Conservation (phyloP, 2,113 vertebrate genomes). For the Labeo catla region DNA sequence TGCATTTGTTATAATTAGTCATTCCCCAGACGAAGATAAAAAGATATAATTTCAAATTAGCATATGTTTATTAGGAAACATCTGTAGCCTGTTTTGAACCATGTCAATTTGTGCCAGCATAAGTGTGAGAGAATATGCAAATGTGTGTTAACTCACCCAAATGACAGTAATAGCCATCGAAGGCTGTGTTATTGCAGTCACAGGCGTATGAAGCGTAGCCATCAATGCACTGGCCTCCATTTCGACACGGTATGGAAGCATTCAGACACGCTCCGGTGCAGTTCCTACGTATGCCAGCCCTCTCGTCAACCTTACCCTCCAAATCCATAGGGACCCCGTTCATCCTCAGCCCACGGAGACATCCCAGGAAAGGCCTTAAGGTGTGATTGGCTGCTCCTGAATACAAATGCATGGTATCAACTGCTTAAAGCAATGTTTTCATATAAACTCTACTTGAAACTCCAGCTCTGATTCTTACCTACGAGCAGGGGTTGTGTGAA, state of each 20-base stretch:
- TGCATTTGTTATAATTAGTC: slow-evolving; percentile 1
- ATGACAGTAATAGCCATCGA: slow-evolving; percentile 93
- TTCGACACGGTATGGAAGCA: slow-evolving; percentile 88
- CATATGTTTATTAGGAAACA: not conserved
- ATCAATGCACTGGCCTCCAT: slow-evolving; percentile 91
- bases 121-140: slow-evolving; percentile 1
- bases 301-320: slow-evolving; percentile 90
- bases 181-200: slow-evolving; percentile 93
- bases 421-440: slow-evolving; percentile 12
- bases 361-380: slow-evolving; percentile 90
- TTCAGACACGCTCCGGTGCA: slow-evolving; percentile 90
- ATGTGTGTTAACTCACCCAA: slow-evolving; percentile 76
- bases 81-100: not conserved
- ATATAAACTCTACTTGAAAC: not conserved
- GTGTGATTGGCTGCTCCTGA: slow-evolving; percentile 89
- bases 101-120: not conserved
- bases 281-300: slow-evolving; percentile 87
- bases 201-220: slow-evolving; percentile 92
- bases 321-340: slow-evolving; percentile 93
- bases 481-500: slow-evolving; percentile 89
- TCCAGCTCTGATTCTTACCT: slow-evolving; percentile 73
- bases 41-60: not conserved
- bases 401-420: not conserved
- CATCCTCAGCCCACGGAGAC: slow-evolving; percentile 89
- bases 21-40: not conserved